A percentile compares a stretch with the other conserved stretches of the same genome.
Evolutionary conservation across 1,140 invertebrate species (phyloP).

Genomic region (Ostrea denselamellosa): DNA sequence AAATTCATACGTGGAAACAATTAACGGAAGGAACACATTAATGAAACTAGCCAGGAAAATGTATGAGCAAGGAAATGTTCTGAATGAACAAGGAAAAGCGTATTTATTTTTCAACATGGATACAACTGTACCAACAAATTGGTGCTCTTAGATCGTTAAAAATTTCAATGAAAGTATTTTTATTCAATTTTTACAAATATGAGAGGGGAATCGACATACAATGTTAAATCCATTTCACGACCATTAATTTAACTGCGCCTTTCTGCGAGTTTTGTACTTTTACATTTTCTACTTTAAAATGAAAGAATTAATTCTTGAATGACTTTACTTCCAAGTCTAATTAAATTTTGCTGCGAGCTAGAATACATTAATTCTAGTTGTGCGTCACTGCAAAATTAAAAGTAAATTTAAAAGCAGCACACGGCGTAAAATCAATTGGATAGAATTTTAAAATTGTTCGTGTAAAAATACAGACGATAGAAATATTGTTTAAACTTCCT

Average conservation of each 20-base stretch:
- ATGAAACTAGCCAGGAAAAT: no score
- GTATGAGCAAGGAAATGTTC: no score
- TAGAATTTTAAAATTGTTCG: background rate
- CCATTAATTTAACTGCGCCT: background rate
- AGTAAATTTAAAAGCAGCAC: background rate
- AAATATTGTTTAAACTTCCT: no score
- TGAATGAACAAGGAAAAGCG: no score
- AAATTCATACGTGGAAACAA: no score
- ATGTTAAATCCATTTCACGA: background rate
- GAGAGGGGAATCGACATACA: background rate
- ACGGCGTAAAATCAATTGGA: background rate
- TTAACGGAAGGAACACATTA: no score
- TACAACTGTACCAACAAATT: no score
- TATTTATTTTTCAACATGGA: no score
- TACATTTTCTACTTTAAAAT: background rate
- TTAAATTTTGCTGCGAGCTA: background rate
- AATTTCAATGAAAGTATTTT: background rate
- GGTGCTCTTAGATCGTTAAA: background rate
- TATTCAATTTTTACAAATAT: background rate
- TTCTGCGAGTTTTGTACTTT: background rate
- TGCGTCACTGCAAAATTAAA: slow-evolving; percentile 6
- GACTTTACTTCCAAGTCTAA: background rate
- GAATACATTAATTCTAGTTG: background rate
- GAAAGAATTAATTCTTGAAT: background rate
- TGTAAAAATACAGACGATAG: background rate